Conservation (phyloP, 2,888 invertebrate genomes). For the Hermaeophaga mercurialis region DNA sequence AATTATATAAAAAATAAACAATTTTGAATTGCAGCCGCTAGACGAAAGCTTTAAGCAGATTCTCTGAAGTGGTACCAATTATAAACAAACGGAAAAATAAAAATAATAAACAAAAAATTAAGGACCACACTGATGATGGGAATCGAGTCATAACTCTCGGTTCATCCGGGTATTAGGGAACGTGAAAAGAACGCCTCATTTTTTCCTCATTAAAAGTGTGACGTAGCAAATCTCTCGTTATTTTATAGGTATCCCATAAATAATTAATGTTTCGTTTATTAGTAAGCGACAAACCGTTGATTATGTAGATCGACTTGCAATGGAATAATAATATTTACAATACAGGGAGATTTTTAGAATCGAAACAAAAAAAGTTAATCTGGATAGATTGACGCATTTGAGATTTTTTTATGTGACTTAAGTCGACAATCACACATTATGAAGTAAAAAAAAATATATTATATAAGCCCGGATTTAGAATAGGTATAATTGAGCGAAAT, state of each 20-base stretch:
- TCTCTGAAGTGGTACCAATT: background rate
- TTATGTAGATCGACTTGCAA: slow-evolving; percentile 3
- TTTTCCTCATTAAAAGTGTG: background rate
- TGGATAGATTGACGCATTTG: too few relatives aligned
- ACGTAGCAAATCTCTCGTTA: slow-evolving; percentile 5
- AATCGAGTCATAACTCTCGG: background rate
- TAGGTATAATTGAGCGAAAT: too few relatives aligned
- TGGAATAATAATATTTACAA: slow-evolving; percentile 3
- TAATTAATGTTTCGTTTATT: slow-evolving; percentile 10
- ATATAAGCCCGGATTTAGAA: too few relatives aligned
- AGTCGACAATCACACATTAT: too few relatives aligned
- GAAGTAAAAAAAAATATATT: too few relatives aligned
- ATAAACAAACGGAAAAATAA: background rate
- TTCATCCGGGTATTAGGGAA: background rate
- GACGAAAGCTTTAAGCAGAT: too few relatives aligned
- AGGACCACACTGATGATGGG: background rate
- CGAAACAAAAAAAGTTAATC: too few relatives aligned
- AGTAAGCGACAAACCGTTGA: slow-evolving; percentile 3
- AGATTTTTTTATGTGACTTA: too few relatives aligned
- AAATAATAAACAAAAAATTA: background rate
- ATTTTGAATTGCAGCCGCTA: too few relatives aligned
- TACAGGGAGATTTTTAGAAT: slow-evolving; percentile 1
- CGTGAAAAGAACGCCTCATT: background rate
- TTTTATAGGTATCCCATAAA: slow-evolving; percentile 2
- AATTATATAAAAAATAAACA: too few relatives aligned